Base-by-base conservation (phyloP, 2,888 invertebrate genomes). In the Hylaea fasciaria region DNA sequence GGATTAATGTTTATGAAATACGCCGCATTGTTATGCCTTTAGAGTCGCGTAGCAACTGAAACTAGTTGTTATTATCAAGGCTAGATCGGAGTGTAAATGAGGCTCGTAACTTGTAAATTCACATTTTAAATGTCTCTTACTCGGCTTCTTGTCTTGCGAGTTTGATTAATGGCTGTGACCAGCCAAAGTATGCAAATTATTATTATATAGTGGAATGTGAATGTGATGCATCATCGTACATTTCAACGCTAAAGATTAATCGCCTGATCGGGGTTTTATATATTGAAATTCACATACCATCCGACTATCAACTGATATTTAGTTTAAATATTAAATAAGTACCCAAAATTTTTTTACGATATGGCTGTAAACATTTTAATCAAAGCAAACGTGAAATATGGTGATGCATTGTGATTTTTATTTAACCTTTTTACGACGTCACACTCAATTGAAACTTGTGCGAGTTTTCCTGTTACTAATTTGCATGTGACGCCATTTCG, bases 1-100 rank as follows among this genome's bases (percentile, higher is more conserved):
- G 66, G 70, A 70, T 70, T 62, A 64, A 69, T 69, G 70, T 66
- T 65, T 70, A 66, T 65, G 70, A 66, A 70, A 68, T 63, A 63
- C 35, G 50, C 17, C 41, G 57, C 28, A 29, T 7, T 49, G 39
- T 57, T 46, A 39, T 62, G 35, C 48, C 50, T 59, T 54, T 41
- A 28, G 35, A 55, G 32, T 50, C 22, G 35, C 54, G 16, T 60
- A 45, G 61, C 61, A 61, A 58, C 64, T 45, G 50, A 54, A 62
- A 62, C 48, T 48, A n/a, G 52, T 52, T 32, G 52, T 45, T 49
- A 40, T 62, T 62, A 49, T 56, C 62, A 58, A 62, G 56, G 51
- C 43, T 52, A 61, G 9, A 29, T 54, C 41, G 46, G 29, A 16
- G 45, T 46, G 39, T 37, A 22, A n/a, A n/a, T 37, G 53, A 43